A percentile compares a stretch with the other conserved stretches of the same genome.
phyloP scores from a whole-genome alignment of 2,888 invertebrate species.

The Drosophila basisetae region DNA sequence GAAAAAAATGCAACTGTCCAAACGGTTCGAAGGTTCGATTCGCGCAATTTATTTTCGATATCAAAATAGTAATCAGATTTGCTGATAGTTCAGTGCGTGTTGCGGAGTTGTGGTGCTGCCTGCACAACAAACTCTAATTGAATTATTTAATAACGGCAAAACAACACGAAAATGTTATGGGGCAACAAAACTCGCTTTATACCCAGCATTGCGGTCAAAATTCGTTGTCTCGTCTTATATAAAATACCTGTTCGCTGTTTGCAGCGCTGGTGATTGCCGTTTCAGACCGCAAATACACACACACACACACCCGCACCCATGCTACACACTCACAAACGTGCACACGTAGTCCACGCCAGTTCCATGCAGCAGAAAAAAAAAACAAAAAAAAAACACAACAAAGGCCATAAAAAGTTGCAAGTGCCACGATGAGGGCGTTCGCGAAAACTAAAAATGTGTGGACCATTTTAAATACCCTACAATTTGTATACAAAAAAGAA shows the following conservation, averaged over 20 bases:
- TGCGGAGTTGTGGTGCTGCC: conserved; percentile 40
- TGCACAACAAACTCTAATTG: conserved; percentile 69
- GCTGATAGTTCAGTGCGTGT: conserved; percentile 11
- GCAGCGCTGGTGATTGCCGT: conserved; percentile 36
- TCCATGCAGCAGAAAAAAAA: conserved; percentile 12
- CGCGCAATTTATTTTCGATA: conserved; percentile 30
- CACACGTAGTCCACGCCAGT: neutral
- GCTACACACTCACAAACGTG: neutral
- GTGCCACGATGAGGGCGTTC: conserved; percentile 10
- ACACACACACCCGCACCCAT: conserved; percentile 15
- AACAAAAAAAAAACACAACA: conserved; percentile 19
- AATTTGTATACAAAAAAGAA: conserved; percentile 25
- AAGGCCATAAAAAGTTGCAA: conserved; percentile 53
- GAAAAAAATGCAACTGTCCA: conserved; percentile 4
- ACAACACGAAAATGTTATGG: conserved; percentile 48
- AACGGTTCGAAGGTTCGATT: conserved; percentile 28
- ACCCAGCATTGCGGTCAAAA: conserved; percentile 65
- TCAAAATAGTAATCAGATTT: conserved; percentile 4
- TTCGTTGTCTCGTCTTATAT: conserved; percentile 65
- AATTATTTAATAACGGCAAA: conserved; percentile 62
- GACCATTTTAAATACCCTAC: conserved; percentile 15
- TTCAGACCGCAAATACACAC: conserved; percentile 44
- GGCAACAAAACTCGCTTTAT: conserved; percentile 59
- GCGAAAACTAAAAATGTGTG: conserved; percentile 17
- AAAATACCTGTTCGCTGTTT: conserved; percentile 72